Base-by-base conservation (phyloP, 1,140 invertebrate species). In the Mya arenaria region DNA sequence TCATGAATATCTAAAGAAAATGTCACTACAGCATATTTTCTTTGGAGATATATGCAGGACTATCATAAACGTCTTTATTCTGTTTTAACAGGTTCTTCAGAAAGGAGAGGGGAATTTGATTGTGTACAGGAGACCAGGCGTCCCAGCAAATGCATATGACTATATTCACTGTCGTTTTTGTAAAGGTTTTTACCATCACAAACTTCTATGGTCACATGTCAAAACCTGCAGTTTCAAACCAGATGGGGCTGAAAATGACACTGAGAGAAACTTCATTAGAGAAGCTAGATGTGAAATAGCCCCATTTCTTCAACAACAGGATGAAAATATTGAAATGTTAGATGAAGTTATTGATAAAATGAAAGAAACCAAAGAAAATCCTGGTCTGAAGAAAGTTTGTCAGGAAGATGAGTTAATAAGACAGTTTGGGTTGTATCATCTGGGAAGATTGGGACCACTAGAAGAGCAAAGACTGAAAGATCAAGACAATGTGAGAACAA, bases 401-500 rank as follows among this genome's bases (percentile, higher is more conserved):
- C 1, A 55, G 39, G 4, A 52, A 1, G 75, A 79, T 55, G 39
- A 23, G 10, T 34, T 79, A 5, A 79, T 79, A 8, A 25, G 36
- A 30, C 41, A 68, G n/a, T 79, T 79, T 68, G 58, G 15, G 4
- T 34, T 77, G 19, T n/a, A n/a, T n/a, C n/a, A n/a, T n/a, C 23
- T 79, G 5, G 25, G 44, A 13, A 66, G 34, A 48, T 23, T 79
- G 4, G 75, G 75, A 34, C 25, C 62, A 17, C 25, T 8, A 25
- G 48, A 68, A 17, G 75, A 79, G 25, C 75, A 68, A 34, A 15
- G 62, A 23, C 3, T 44, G 19, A 79, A 79, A 30, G 75, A 79
- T 34, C 25, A 68, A 48, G 75, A 79, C 28, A 79, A 79, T 68
- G 60, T 79, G 3, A 79, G 60, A 68, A 79, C 75, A 1, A 79